Evolutionary conservation across 2,113 vertebrate genomes (phyloP), one percentile per base, ranked within the genome.

Genomic region (Alces alces): DNA sequence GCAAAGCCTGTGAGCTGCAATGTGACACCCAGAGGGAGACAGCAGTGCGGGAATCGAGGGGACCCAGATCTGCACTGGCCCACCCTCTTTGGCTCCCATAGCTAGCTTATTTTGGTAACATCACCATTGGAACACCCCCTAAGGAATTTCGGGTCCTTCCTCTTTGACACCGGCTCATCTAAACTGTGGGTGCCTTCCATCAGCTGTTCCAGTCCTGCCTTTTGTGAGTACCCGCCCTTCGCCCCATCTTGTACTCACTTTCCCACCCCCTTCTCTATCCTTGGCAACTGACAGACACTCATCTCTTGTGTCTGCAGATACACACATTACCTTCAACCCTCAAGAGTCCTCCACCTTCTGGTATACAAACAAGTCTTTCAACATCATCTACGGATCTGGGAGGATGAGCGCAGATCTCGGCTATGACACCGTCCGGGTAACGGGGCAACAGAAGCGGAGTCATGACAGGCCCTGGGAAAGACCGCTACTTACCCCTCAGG

Each of bases 171-270:
- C 0, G 98, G 99, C 55, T 99, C 98, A 0, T 82, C 98, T 27
- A 98, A 98, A 91, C 79, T 99, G 4, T 99, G 98, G 99, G 98
- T 99, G 45, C 98, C 99, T 57, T 99, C 99, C 0, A 27, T 99
- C 39, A 98, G 96, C 91, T 99, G 98, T 93, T 16, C 30, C 58
- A 99, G 98, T 93, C 2, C 0, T 0, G 64, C 98, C 84, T 99
- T 99, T 23, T 7, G 98, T 99, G 96, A 97, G 98, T 98, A 58
- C 10, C 4, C 2, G 5, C 21, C 64, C 64, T n/a, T 70, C 19
- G 6, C 54, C 55, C 55, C 2, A 2, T 5, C 28, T 23, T 13
- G 1, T 3, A 58, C 27, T 8, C 73, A 43, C 4, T 0, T 5
- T 70, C 13, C 7, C 1, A 5, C 12, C 21, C n/a, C 0, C n/a